A percentile compares a stretch with the other conserved stretches of the same genome.
Conservation (phyloP, 2,797 vertebrate genomes). For the Apogon talboti region DNA sequence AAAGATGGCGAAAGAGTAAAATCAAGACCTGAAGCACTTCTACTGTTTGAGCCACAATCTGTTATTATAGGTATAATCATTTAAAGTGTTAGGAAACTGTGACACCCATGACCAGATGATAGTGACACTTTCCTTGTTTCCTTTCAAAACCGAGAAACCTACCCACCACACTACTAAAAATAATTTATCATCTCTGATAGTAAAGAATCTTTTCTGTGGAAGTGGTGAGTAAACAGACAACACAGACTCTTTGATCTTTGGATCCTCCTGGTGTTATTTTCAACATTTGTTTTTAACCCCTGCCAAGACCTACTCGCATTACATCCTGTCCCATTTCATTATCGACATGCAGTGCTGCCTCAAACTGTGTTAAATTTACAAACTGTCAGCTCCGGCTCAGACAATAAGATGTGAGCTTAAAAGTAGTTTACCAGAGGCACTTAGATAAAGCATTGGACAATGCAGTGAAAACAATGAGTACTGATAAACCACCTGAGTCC, state of each 20-base stretch:
- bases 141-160: background rate
- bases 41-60: too few species aligned
- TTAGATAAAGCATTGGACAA: background rate
- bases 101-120: background rate
- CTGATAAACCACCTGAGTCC: slow-evolving; percentile 2
- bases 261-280: slow-evolving; percentile 47
- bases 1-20: too few species aligned
- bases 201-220: slow-evolving; percentile 9
- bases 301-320: slow-evolving; percentile 59
- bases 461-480: background rate
- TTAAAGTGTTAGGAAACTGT: background rate
- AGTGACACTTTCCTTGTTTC: slow-evolving; percentile 1
- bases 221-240: slow-evolving; percentile 21
- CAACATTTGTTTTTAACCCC: slow-evolving; percentile 46
- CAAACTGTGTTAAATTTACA: slow-evolving; percentile 13
- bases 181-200: slow-evolving; percentile 17
- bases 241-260: slow-evolving; percentile 49
- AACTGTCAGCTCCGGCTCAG: background rate
- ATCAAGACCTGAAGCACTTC: too few species aligned
- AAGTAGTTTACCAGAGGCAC: slow-evolving; percentile 3
- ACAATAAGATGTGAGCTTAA: slow-evolving; percentile 11
- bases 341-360: slow-evolving; percentile 44
- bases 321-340: slow-evolving; percentile 58
- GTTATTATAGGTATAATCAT: background rate
- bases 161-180: background rate